Percentiles rank a stretch among this genome's conserved stretches.
Evolutionary conservation across 2,888 invertebrate species (phyloP).

Genomic region (Melinaea marsaeus): DNA sequence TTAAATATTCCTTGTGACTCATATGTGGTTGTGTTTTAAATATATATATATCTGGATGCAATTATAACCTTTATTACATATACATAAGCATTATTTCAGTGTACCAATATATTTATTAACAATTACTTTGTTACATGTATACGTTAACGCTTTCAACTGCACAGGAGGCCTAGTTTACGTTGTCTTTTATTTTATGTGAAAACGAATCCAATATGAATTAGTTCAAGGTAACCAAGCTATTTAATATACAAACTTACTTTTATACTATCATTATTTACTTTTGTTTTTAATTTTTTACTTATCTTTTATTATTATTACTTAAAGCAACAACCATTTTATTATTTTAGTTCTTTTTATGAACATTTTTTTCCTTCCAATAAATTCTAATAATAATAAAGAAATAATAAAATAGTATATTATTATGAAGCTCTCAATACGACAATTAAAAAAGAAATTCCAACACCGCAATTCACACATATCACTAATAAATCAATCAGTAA

Average conservation of each 20-base stretch:
- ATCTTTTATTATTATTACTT: too few species aligned
- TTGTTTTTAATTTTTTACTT: background rate
- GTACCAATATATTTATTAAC: background rate
- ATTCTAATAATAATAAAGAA: too few species aligned
- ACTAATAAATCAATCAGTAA: background rate
- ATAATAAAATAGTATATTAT: too few species aligned
- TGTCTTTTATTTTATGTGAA: conserved; percentile 12
- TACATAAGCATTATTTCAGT: conserved; percentile 2
- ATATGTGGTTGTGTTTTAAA: conserved; percentile 22
- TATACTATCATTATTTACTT: background rate
- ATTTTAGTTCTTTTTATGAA: too few species aligned
- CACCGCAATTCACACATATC: too few species aligned
- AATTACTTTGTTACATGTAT: conserved; percentile 4
- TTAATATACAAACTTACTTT: conserved; percentile 3
- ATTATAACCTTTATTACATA: conserved; percentile 12
- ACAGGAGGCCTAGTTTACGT: conserved; percentile 14
- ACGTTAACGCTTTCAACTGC: conserved; percentile 13
- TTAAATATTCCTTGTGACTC: conserved; percentile 40
- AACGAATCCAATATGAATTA: background rate
- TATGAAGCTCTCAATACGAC: too few species aligned
- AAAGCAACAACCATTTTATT: too few species aligned
- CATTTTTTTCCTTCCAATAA: too few species aligned
- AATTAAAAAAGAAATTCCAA: too few species aligned
- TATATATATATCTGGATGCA: conserved; percentile 11
- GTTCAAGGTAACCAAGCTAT: conserved; percentile 2